Evolutionary conservation across 2,113 vertebrate species (phyloP).

Genomic region (Lepus europaeus): DNA sequence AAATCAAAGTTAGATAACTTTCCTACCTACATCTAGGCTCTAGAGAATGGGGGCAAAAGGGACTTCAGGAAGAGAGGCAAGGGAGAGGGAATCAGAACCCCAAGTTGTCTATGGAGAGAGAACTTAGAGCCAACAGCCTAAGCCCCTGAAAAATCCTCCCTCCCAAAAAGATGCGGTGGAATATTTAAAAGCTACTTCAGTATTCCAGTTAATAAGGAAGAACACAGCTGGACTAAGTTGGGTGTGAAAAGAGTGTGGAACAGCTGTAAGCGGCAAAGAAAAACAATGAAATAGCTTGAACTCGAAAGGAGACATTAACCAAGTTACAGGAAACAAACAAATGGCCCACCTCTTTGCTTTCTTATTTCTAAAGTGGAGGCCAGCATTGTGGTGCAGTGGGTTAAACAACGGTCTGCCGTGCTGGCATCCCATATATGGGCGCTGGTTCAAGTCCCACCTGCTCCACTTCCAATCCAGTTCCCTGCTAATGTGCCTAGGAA

Average conservation of each 20-base stretch:
- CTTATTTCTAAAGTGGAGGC: neutral
- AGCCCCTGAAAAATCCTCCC: neutral
- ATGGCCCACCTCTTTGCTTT: neutral
- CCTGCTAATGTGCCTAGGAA: too few species aligned
- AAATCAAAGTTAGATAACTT: neutral
- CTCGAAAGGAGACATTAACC: neutral
- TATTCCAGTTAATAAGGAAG: neutral
- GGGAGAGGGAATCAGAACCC: neutral
- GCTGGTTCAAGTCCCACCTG: too few species aligned
- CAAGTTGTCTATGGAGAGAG: neutral
- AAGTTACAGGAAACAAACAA: neutral
- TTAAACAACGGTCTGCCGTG: too few species aligned
- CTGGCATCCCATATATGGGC: too few species aligned
- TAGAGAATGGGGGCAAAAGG: neutral
- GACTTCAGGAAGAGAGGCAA: neutral
- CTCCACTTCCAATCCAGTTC: too few species aligned
- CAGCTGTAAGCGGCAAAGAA: neutral
- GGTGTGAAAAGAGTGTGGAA: neutral
- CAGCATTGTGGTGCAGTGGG: too few species aligned
- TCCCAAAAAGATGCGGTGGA: neutral
- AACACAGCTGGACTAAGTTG: neutral
- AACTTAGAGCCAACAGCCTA: neutral
- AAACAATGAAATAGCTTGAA: neutral
- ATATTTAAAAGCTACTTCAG: slow-evolving; percentile 22
- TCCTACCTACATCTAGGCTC: neutral